Conservation (phyloP, 2,888 invertebrate genomes). For the Athalia rosae region DNA sequence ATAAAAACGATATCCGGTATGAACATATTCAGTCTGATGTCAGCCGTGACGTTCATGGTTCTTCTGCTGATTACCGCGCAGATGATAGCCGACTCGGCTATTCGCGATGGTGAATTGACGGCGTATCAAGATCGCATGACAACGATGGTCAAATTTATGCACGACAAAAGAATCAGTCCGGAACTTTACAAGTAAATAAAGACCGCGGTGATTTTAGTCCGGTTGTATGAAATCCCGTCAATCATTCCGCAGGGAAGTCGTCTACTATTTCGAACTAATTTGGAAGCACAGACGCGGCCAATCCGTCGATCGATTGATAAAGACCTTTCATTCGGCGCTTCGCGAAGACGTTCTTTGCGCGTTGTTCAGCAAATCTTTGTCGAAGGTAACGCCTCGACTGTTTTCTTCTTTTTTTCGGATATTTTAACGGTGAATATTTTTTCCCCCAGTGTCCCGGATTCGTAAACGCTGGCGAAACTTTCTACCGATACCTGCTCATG, state of each 20-base stretch:
- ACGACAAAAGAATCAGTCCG: slow-evolving; percentile 53
- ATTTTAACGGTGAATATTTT: not conserved
- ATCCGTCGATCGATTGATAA: slow-evolving; percentile 46
- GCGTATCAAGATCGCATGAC: slow-evolving; percentile 57
- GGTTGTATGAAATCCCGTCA: not conserved
- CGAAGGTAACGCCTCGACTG: not conserved
- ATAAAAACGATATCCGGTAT: slow-evolving; percentile 10
- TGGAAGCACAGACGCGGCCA: slow-evolving; percentile 54
- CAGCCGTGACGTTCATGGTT: slow-evolving; percentile 2
- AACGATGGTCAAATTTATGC: slow-evolving; percentile 54
- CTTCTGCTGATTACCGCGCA: slow-evolving; percentile 5
- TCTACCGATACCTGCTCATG: slow-evolving; percentile 31
- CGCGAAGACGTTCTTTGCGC: slow-evolving; percentile 54
- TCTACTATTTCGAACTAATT: slow-evolving; percentile 56
- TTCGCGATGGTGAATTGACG: slow-evolving; percentile 49
- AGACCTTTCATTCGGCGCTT: slow-evolving; percentile 50
- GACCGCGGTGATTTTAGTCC: no score
- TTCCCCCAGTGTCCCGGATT: slow-evolving; percentile 25
- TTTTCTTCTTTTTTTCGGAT: no score
- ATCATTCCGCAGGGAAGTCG: slow-evolving; percentile 13
- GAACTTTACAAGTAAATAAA: slow-evolving; percentile 8
- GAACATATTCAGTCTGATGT: slow-evolving; percentile 31
- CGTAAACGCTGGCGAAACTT: slow-evolving; percentile 8
- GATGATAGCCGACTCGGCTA: slow-evolving; percentile 28
- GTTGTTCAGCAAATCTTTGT: slow-evolving; percentile 49